Evolutionary conservation across 2,113 vertebrate genomes (phyloP).

Genomic region (Prolemur simus): DNA sequence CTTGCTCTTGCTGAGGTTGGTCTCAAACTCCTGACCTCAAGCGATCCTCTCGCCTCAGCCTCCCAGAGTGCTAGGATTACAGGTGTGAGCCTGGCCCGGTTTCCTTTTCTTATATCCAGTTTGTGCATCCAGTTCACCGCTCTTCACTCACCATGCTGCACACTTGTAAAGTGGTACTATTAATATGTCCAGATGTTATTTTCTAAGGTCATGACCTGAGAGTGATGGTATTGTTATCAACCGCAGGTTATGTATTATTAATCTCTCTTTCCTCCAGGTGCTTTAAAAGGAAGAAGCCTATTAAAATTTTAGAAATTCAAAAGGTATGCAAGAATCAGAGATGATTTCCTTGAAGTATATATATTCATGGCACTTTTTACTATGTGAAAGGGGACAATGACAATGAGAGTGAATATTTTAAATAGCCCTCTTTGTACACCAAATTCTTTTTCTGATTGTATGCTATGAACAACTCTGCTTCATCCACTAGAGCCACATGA

Average conservation of each 20-base stretch:
- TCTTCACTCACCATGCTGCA: not conserved
- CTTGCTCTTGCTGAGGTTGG: no score
- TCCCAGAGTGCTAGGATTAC: no score
- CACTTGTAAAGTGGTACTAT: not conserved
- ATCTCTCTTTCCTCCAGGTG: not conserved
- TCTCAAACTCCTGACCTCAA: no score
- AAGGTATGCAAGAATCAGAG: not conserved
- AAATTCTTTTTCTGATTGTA: not conserved
- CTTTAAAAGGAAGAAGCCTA: slow-evolving; percentile 14
- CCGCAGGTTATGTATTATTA: not conserved
- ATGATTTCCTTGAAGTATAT: not conserved
- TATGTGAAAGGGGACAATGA: slow-evolving; percentile 9
- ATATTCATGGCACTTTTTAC: not conserved
- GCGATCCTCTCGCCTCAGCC: no score
- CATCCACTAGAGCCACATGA: not conserved
- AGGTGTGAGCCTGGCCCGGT: not conserved
- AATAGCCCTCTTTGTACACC: not conserved
- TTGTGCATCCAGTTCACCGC: not conserved
- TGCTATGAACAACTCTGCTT: not conserved
- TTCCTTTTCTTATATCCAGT: not conserved
- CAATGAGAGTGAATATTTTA: slow-evolving; percentile 27
- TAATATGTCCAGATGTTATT: not conserved
- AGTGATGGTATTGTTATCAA: not conserved
- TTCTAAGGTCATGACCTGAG: not conserved
- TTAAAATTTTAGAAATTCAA: not conserved